phyloP scores from a whole-genome alignment of 2,888 invertebrate species.

The Tuberolachnus salignus region DNA sequence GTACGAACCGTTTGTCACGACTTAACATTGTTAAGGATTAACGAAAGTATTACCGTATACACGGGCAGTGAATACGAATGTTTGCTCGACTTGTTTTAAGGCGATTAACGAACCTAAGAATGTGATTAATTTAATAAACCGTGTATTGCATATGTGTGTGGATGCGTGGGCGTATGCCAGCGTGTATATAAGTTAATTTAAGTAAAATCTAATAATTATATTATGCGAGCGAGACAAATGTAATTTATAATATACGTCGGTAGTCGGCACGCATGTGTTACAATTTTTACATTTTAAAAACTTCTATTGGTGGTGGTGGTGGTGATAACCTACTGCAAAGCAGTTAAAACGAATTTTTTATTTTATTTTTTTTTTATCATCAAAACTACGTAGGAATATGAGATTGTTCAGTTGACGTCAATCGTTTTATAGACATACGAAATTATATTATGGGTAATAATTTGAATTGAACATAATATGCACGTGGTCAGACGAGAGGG shows the following conservation, averaged over 20 bases:
- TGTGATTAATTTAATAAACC: slow-evolving; percentile 49
- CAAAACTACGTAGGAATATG: no score
- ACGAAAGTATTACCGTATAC: slow-evolving; percentile 40
- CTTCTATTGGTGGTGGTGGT: no score
- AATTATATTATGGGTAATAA: no score
- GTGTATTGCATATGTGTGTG: neutral
- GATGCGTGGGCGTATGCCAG: neutral
- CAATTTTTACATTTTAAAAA: neutral
- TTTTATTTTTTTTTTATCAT: no score
- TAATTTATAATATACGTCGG: slow-evolving; percentile 4
- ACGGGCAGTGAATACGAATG: slow-evolving; percentile 42
- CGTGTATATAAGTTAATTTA: neutral
- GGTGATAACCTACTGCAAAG: no score
- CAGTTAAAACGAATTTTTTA: no score
- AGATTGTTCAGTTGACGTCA: no score
- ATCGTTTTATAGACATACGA: no score
- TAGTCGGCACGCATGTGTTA: neutral
- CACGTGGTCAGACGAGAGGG: no score
- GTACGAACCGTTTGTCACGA: slow-evolving; percentile 46
- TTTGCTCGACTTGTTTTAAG: slow-evolving; percentile 51
- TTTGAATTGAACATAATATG: no score
- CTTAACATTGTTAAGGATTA: slow-evolving; percentile 49
- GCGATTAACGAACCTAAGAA: slow-evolving; percentile 48
- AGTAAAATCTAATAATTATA: slow-evolving; percentile 35
- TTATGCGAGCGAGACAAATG: slow-evolving; percentile 24